Conservation (phyloP, 2,888 invertebrate genomes). For the Pycnomerus fuliginosus region DNA sequence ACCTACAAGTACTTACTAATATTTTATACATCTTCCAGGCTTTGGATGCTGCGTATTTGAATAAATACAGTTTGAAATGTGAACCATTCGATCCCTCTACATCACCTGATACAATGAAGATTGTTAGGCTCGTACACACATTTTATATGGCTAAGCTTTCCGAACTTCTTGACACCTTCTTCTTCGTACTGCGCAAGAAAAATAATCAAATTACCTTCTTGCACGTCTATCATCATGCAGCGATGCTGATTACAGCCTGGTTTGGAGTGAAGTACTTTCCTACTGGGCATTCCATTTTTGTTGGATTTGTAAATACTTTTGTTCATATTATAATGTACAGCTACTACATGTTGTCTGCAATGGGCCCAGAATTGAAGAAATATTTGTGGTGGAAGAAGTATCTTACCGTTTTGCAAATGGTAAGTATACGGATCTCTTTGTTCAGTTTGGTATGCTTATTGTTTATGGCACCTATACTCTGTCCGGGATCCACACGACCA, state of each 20-base stretch:
- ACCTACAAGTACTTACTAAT: too few relatives aligned
- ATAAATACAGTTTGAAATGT: too few relatives aligned
- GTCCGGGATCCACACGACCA: too few relatives aligned
- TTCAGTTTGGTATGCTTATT: too few relatives aligned
- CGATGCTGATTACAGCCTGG: not conserved
- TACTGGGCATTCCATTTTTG: not conserved
- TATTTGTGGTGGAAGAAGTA: not conserved
- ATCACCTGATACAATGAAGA: too few relatives aligned
- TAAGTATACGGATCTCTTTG: too few relatives aligned
- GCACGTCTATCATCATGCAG: not conserved
- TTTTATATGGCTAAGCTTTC: not conserved
- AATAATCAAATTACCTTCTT: not conserved
- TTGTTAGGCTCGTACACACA: too few relatives aligned
- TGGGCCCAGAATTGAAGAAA: not conserved
- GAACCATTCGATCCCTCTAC: too few relatives aligned
- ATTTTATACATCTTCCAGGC: too few relatives aligned
- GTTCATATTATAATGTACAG: not conserved
- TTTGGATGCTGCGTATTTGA: too few relatives aligned
- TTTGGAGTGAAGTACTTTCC: not conserved
- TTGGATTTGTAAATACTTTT: not conserved
- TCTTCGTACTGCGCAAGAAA: not conserved
- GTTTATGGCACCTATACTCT: too few relatives aligned
- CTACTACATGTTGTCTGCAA: not conserved
- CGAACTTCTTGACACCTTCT: not conserved
- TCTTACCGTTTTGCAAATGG: not conserved